Conservation (phyloP, 2,797 vertebrate genomes). For the Tarsius wallacei region DNA sequence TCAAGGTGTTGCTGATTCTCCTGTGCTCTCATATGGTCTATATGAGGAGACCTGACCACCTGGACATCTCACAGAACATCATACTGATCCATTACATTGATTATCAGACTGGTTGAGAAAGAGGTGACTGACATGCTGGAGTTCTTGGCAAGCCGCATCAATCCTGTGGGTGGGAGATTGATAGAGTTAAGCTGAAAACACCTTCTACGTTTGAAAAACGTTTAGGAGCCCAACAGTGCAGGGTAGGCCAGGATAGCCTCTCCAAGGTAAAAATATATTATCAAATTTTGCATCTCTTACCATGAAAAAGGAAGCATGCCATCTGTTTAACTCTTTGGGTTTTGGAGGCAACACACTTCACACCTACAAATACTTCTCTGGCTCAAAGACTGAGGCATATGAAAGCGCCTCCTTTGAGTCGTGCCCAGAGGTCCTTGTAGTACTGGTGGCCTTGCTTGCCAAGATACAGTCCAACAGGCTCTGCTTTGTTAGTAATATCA, state of each 20-base stretch:
- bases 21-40: background rate
- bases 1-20: background rate
- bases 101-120: background rate
- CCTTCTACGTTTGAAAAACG: background rate
- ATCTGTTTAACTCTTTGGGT: background rate
- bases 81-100: background rate
- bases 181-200: background rate
- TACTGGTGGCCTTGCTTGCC: background rate
- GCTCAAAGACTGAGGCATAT: background rate
- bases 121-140: background rate
- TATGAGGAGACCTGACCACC: background rate
- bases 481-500: background rate
- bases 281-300: background rate
- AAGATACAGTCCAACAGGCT: background rate
- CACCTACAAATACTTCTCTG: background rate
- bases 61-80: background rate
- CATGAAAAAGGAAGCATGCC: background rate
- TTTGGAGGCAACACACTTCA: background rate
- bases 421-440: background rate
- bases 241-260: background rate
- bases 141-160: background rate
- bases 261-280: background rate
- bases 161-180: background rate
- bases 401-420: background rate
- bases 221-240: background rate